phyloP scores from a whole-genome alignment of 1,140 invertebrate species.

The Lepidurus arcticus region DNA sequence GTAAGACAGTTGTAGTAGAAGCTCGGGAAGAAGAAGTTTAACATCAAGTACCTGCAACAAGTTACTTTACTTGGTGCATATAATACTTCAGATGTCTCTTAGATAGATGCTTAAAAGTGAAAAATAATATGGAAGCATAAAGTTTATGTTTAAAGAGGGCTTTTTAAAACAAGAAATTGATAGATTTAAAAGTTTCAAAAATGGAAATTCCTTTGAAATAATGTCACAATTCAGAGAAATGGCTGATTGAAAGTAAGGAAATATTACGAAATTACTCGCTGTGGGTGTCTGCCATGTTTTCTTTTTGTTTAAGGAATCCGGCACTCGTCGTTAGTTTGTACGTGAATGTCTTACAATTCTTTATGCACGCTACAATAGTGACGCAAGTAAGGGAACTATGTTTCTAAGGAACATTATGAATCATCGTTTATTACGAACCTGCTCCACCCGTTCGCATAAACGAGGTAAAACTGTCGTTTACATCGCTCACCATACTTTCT shows the following conservation, averaged over 20 bases:
- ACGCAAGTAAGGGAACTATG: not conserved
- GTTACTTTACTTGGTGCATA: not conserved
- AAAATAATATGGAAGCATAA: too few species aligned
- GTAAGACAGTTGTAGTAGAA: not conserved
- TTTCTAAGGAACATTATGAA: too few species aligned
- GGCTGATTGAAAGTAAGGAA: not conserved
- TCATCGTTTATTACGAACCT: not conserved
- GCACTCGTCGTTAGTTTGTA: not conserved
- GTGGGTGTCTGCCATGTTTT: not conserved
- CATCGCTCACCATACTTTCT: not conserved
- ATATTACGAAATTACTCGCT: not conserved
- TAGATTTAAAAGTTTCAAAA: too few species aligned
- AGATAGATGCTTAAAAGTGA: too few species aligned
- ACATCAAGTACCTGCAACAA: not conserved
- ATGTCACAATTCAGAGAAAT: too few species aligned
- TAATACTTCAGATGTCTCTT: too few species aligned
- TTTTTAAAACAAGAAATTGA: too few species aligned
- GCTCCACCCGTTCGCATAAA: not conserved
- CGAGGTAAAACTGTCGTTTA: not conserved
- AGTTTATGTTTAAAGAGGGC: too few species aligned
- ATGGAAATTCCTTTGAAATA: too few species aligned
- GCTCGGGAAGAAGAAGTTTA: not conserved
- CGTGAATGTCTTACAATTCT: not conserved
- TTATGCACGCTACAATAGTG: not conserved
- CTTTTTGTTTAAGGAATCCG: not conserved